Base-by-base conservation (phyloP, 2,888 invertebrate genomes). In the Galeruca laticollis region DNA sequence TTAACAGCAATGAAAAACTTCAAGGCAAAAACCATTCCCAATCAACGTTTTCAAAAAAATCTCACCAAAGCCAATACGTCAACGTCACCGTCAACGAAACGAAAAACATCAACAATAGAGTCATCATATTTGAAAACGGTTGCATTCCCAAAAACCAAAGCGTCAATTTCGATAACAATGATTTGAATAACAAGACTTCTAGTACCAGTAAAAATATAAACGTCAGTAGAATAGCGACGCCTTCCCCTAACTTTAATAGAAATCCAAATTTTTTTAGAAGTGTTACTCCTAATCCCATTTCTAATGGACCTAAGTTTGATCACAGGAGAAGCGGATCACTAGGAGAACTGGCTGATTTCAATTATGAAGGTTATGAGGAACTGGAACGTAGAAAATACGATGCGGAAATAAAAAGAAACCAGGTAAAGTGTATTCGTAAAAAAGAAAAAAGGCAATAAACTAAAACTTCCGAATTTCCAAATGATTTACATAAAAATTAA, bases 191-290 rank as follows among this genome's bases (percentile, higher is more conserved):
- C 68, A 84, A 83, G 73, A 76, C 73, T 8, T 78, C 80, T 3
- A 78, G 76, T 62, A 72, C 73, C 26, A 81, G 76, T 68, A 83
- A 84, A 70, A 82, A 83, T 52, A 78, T 82, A 31, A 84, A 84
- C 72, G 75, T 83, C 6, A 83, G 83, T 62, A 84, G 85, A 54
- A 83, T 85, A 21, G 84, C 86, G 26, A 82, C 85, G 6, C 88
- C 88, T 2, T 88, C 88, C 74, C 88, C 88, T 0, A 86, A 86
- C 26, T 88, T 87, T 75, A 87, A 88, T 81, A 84, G 88, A 18
- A 87, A 88, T 78, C 87, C 87, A 0, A 67, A 66, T 43, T 70
- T 73, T 51, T 71, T 79, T 60, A 76, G 85, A 70, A 86, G 85
- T 69, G 75, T 83, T 13, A 85, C 85, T 0, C 83, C 86, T 2